Conservation (phyloP, 1,140 invertebrate species). For the Penaeus chinensis region DNA sequence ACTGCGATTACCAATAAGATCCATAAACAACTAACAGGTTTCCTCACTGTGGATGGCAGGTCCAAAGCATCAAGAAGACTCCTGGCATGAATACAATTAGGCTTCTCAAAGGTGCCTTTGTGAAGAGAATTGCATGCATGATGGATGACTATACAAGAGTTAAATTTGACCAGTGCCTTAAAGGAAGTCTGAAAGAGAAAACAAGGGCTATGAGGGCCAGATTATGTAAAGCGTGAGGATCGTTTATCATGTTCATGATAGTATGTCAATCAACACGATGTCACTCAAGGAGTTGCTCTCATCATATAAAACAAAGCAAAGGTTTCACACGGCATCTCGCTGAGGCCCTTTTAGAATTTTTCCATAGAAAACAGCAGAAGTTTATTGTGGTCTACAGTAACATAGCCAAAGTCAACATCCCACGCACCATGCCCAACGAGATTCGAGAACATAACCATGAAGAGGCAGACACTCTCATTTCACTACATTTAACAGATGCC, state of each 20-base stretch:
- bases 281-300: slow-evolving; percentile 22
- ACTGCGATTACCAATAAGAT: slow-evolving; percentile 13
- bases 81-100: slow-evolving; percentile 18
- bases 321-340: neutral
- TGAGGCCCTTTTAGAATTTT: neutral
- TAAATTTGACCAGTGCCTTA: slow-evolving; percentile 14
- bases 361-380: slow-evolving; percentile 29
- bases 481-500: slow-evolving; percentile 25
- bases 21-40: slow-evolving; percentile 18
- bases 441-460: slow-evolving; percentile 25
- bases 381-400: slow-evolving; percentile 18
- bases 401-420: slow-evolving; percentile 10
- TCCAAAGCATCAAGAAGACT: slow-evolving; percentile 30
- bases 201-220: neutral
- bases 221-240: neutral
- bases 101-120: slow-evolving; percentile 30
- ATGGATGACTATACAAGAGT: slow-evolving; percentile 31
- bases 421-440: slow-evolving; percentile 18
- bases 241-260: slow-evolving; percentile 32
- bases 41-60: slow-evolving; percentile 21
- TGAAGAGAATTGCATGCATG: slow-evolving; percentile 26
- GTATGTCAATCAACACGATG: slow-evolving; percentile 15
- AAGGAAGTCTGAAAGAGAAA: slow-evolving; percentile 30
- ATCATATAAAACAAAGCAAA: neutral
- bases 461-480: slow-evolving; percentile 15